A percentile compares a stretch with the other conserved stretches of the same genome.
phyloP scores from a whole-genome alignment of 2,797 vertebrate species.

The Pempheris klunzingeri region DNA sequence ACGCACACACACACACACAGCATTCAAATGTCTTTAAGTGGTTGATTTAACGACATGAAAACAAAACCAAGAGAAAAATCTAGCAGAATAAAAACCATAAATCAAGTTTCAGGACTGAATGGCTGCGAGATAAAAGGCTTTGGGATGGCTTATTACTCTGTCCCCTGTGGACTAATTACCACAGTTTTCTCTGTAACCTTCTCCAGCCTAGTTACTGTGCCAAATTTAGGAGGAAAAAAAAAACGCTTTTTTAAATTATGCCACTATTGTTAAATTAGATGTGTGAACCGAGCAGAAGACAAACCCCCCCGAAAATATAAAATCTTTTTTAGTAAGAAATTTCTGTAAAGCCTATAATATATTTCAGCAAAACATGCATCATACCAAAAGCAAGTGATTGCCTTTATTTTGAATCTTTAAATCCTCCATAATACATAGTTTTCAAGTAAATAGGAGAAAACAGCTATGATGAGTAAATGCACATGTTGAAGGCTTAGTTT shows the following conservation, averaged over 20 bases:
- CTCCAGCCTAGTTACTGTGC: slow-evolving; percentile 75
- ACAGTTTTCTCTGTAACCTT: slow-evolving; percentile 77
- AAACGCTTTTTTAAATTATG: slow-evolving; percentile 59
- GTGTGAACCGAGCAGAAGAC: slow-evolving; percentile 25
- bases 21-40: slow-evolving; percentile 49
- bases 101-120: slow-evolving; percentile 67
- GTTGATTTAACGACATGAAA: slow-evolving; percentile 54
- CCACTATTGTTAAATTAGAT: slow-evolving; percentile 63
- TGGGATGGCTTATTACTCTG: slow-evolving; percentile 74
- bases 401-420: slow-evolving; percentile 74
- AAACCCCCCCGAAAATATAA: not conserved
- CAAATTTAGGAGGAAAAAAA: slow-evolving; percentile 63
- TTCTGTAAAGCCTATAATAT: slow-evolving; percentile 5
- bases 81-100: slow-evolving; percentile 52
- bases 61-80: slow-evolving; percentile 61
- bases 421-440: slow-evolving; percentile 76
- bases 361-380: slow-evolving; percentile 10
- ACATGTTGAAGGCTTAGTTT: slow-evolving; percentile 65
- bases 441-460: slow-evolving; percentile 79
- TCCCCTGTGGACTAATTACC: slow-evolving; percentile 82
- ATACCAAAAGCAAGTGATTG: slow-evolving; percentile 62
- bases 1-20: slow-evolving; percentile 22
- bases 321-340: not conserved
- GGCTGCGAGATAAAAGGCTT: slow-evolving; percentile 76
- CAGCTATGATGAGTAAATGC: slow-evolving; percentile 78